phyloP scores from a whole-genome alignment of 2,888 invertebrate genomes.

The Sepiola atlantica region DNA sequence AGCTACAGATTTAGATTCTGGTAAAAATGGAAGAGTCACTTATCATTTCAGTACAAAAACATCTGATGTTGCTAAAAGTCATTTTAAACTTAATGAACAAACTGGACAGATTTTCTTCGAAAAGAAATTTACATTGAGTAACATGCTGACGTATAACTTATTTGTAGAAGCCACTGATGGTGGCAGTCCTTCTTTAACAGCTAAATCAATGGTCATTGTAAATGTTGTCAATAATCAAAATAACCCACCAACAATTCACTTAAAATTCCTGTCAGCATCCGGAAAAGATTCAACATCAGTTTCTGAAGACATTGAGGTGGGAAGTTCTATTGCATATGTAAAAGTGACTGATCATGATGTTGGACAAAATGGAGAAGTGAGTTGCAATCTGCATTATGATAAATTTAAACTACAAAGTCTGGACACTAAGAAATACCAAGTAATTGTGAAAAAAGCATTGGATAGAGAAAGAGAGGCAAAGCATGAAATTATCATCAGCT shows the following conservation, averaged over 20 bases:
- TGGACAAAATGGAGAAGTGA: constrained; percentile 12
- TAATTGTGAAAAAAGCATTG: constrained; percentile 10
- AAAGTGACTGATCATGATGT: constrained; percentile 32
- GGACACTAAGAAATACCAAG: background rate
- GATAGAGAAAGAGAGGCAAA: constrained; percentile 32
- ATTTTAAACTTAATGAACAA: constrained; percentile 4
- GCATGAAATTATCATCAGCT: constrained; percentile 21
- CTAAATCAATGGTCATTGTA: constrained; percentile 18
- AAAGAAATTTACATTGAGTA: background rate
- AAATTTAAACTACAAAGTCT: constrained; percentile 13
- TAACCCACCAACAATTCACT: background rate
- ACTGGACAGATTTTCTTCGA: background rate
- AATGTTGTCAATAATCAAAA: background rate
- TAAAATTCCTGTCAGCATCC: background rate
- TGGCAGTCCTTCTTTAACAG: background rate
- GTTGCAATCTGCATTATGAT: background rate
- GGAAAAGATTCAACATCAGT: constrained; percentile 21
- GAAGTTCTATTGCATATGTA: background rate
- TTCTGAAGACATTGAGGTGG: background rate
- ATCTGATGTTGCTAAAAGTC: background rate
- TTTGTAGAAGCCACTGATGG: background rate
- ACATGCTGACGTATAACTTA: background rate
- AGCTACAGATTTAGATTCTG: constrained; percentile 36
- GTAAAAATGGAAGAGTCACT: constrained; percentile 36
- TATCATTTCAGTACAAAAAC: constrained; percentile 34